Evolutionary conservation across 1,140 invertebrate species (phyloP), one percentile per base, ranked within the genome.

Genomic region (Ganaspis sp.): DNA sequence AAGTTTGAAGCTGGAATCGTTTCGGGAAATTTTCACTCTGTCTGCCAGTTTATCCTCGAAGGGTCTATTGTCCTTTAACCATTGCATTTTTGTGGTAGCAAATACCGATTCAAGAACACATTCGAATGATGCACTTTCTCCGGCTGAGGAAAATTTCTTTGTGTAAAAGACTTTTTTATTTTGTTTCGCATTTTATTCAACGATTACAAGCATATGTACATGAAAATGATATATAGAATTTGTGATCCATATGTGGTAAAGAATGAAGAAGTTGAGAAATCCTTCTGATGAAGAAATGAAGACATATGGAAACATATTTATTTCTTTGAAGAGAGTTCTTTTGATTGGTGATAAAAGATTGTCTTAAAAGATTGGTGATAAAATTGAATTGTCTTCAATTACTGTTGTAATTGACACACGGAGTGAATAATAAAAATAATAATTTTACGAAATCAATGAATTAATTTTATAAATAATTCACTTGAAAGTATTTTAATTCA

Each of bases 21-120:
- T 90, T 53, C 91, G 90, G 0, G 92, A 92, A 17, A 94, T 92
- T 69, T 93, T 93, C 49, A 97, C 93, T 9, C 96, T 92, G 83
- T 97, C 96, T 17, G 95, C 94, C 49, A 96, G 89, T 74, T 92
- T 93, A 83, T 96, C 96, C 40, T 95, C 94, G 74, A 98, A 83
- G 0, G 95, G 95, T 89, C 95, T 94, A 88, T 98, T 98, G 88
- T 98, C 96, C 87, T 97, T 98, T 70, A 98, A 89, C 97, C 97
- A 99, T 42, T 94, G 95, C 69, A 98, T 93, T 26, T 92, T 91
- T 3, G 91, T 87, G 5, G 83, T 78, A 9, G 80, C 74, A 53
- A 88, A 83, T 6, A 73, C 83, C 1, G 84, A 79, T 40, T 92
- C 90, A 49, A 98, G 93, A 78, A 95, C 93, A 85, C 97, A 97